Conservation (phyloP, 2,113 vertebrate genomes). For the Erinaceus europaeus region DNA sequence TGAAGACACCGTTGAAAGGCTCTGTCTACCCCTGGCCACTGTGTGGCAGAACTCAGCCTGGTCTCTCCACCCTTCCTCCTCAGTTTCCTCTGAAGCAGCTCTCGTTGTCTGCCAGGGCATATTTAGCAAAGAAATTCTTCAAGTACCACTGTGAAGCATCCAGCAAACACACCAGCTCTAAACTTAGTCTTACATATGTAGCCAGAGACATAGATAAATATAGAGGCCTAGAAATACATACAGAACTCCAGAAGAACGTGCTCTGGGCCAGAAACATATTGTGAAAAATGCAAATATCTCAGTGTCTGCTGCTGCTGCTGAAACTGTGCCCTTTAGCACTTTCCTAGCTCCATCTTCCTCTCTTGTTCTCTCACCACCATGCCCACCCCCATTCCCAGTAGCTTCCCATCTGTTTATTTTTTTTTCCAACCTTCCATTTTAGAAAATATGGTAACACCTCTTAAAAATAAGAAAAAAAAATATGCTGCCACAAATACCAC, state of each 20-base stretch:
- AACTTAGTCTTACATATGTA: conserved; percentile 85
- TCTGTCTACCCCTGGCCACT: background rate
- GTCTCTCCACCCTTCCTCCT: background rate
- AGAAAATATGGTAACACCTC: conserved; percentile 75
- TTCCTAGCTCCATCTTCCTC: conserved; percentile 76
- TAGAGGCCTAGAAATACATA: conserved; percentile 83
- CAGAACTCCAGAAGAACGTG: conserved; percentile 80
- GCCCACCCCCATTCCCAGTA: conserved; percentile 25
- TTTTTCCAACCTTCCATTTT: conserved; percentile 75
- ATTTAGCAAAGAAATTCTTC: conserved; percentile 73
- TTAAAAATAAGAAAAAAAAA: conserved; percentile 82
- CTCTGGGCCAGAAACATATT: conserved; percentile 86
- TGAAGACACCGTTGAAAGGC: background rate
- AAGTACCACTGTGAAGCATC: conserved; percentile 77
- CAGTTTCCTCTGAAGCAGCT: conserved; percentile 8
- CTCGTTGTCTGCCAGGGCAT: conserved; percentile 26
- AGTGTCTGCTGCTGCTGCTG: conserved; percentile 83
- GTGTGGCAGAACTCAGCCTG: background rate
- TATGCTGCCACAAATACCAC: conserved; percentile 75
- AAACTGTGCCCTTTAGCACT: conserved; percentile 85
- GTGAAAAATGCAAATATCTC: conserved; percentile 84
- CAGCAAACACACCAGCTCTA: conserved; percentile 78
- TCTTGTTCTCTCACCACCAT: conserved; percentile 33
- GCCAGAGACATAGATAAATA: conserved; percentile 85
- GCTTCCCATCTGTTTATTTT: conserved; percentile 82